These are phyloP conservation scores for Melanostoma mellinum DNA, from an alignment of 2,888 invertebrate genomes.

Conservation along the genomic window DNA sequence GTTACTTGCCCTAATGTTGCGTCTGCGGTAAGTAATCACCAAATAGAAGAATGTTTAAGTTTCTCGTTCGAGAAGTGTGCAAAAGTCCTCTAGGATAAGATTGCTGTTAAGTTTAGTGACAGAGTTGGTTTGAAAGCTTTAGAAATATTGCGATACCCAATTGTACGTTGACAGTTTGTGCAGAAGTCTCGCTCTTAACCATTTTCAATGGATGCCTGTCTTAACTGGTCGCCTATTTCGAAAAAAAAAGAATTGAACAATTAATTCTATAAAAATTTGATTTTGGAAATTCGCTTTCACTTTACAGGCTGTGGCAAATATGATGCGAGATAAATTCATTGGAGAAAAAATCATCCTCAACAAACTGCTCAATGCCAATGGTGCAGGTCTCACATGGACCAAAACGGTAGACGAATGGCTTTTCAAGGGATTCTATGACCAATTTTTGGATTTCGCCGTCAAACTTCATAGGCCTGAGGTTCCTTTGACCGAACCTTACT, in stretches of 20 bases:
- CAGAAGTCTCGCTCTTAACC: too few relatives aligned
- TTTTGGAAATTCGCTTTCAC: constrained; percentile 83
- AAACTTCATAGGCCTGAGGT: constrained; percentile 82
- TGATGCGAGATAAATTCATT: constrained; percentile 60
- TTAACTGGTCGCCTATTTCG: too few relatives aligned
- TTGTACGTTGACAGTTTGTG: too few relatives aligned
- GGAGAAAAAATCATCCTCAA: constrained; percentile 82
- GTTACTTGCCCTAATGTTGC: constrained; percentile 91
- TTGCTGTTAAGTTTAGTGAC: too few relatives aligned
- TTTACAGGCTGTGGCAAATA: constrained; percentile 81
- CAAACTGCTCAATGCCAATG: constrained; percentile 83
- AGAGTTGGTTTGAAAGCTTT: too few relatives aligned
- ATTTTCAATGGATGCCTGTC: too few relatives aligned
- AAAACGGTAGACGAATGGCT: constrained; percentile 87
- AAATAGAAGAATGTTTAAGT: too few relatives aligned
- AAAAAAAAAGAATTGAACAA: too few relatives aligned
- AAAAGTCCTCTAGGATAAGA: too few relatives aligned
- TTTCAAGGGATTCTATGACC: constrained; percentile 91
- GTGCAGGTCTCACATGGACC: constrained; percentile 83
- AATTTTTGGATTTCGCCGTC: constrained; percentile 84
- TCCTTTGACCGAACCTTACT: constrained; percentile 86
- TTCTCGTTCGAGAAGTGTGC: too few relatives aligned
- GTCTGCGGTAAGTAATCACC: constrained; percentile 85
- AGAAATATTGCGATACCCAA: too few relatives aligned
- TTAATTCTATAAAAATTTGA: too few relatives aligned